Conservation (phyloP, 1,140 invertebrate genomes). For the Drosophila santomea region DNA sequence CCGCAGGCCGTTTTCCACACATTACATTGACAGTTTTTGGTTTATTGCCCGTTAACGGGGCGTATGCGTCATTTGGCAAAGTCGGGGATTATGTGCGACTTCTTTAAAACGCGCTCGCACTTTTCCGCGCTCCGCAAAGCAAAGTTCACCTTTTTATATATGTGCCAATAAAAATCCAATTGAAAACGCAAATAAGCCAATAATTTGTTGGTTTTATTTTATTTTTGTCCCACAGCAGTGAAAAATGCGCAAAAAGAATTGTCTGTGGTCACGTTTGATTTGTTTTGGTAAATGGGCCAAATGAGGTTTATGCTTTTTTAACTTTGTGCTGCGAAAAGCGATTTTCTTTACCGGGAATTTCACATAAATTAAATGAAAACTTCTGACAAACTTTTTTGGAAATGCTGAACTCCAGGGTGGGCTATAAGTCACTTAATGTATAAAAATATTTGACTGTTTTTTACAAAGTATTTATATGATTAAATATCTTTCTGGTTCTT, state of each 20-base stretch:
- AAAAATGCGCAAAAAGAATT: conserved; percentile 34
- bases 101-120: conserved; percentile 34
- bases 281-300: conserved; percentile 64
- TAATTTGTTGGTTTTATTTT: conserved; percentile 54
- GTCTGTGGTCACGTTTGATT: conserved; percentile 74
- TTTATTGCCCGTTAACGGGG: conserved; percentile 70
- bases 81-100: conserved; percentile 17
- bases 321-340: conserved; percentile 58
- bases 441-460: too few relatives aligned
- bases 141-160: conserved; percentile 16
- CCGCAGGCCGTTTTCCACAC: conserved; percentile 57
- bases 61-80: conserved; percentile 66
- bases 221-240: conserved; percentile 1
- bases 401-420: neutral
- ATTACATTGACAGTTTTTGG: conserved; percentile 64
- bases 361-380: conserved; percentile 62
- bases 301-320: conserved; percentile 11
- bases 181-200: conserved; percentile 69
- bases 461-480: too few relatives aligned
- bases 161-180: conserved; percentile 69
- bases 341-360: conserved; percentile 49
- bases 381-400: neutral
- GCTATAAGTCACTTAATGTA: neutral
- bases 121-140: neutral
- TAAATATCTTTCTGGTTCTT: too few relatives aligned